These are phyloP conservation scores for Tyto alba DNA, from an alignment of 2,113 vertebrate species.

Conservation along the genomic window DNA sequence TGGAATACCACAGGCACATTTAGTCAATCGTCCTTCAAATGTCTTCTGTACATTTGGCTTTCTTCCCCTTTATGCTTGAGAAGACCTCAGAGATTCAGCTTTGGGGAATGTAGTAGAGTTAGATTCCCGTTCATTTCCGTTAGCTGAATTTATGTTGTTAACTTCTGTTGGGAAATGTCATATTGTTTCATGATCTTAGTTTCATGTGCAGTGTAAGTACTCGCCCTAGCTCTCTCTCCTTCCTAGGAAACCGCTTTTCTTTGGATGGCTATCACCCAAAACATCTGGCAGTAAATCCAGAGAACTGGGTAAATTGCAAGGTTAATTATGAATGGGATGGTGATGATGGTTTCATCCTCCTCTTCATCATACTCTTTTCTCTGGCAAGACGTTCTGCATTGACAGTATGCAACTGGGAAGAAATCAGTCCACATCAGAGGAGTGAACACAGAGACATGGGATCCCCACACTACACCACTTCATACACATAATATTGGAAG, in stretches of 20 bases:
- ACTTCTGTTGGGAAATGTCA: slow-evolving; percentile 35
- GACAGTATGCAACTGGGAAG: not conserved
- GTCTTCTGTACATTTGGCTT: slow-evolving; percentile 15
- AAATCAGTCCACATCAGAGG: not conserved
- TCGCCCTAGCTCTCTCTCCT: not conserved
- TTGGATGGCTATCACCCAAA: not conserved
- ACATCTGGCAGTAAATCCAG: not conserved
- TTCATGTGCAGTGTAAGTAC: not conserved
- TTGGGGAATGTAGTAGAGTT: not conserved
- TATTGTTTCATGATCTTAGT: not conserved
- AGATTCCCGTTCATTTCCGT: slow-evolving; percentile 22
- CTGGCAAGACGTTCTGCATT: not conserved
- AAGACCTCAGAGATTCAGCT: slow-evolving; percentile 42
- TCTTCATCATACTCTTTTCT: not conserved
- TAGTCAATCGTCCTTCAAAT: slow-evolving; percentile 52
- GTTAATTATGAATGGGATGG: not conserved
- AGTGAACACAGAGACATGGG: not conserved
- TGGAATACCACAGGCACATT: slow-evolving; percentile 43
- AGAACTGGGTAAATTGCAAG: not conserved
- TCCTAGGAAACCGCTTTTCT: not conserved
- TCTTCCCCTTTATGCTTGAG: slow-evolving; percentile 44
- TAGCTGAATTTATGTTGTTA: slow-evolving; percentile 21
- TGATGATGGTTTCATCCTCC: not conserved
- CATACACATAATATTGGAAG: not conserved
- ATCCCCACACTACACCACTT: not conserved